These are phyloP conservation scores for Matsumurasca onukii DNA, from an alignment of 1,140 invertebrate species.

Conservation along the genomic window DNA sequence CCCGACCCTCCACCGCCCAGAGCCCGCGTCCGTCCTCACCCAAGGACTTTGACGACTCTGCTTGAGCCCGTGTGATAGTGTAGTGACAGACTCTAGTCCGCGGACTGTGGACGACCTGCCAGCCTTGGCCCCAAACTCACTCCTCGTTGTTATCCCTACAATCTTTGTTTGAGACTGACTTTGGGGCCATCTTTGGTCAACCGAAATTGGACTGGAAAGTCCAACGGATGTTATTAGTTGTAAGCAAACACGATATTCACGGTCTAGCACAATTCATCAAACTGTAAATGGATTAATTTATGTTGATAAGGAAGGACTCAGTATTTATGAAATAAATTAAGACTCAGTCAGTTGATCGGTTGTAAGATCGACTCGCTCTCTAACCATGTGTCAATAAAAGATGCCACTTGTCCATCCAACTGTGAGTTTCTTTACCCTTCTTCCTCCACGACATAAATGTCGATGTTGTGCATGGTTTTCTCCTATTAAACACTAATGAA, in stretches of 20 bases:
- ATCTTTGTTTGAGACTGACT: background rate
- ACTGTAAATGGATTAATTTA: slow-evolving; percentile 1
- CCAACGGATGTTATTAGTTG: background rate
- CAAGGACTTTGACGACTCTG: slow-evolving; percentile 28
- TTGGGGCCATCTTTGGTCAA: background rate
- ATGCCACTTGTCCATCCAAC: slow-evolving; percentile 1
- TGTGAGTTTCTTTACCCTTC: background rate
- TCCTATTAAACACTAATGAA: background rate
- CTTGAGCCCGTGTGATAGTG: background rate
- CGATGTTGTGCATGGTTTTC: slow-evolving; percentile 5
- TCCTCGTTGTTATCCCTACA: background rate
- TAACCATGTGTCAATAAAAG: slow-evolving; percentile 29
- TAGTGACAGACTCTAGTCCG: background rate
- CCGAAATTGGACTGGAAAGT: background rate
- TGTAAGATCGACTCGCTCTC: slow-evolving; percentile 21
- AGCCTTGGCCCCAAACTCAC: background rate
- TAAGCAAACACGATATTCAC: background rate
- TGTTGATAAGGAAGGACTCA: background rate
- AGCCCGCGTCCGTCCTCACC: slow-evolving; percentile 42
- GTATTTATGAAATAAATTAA: background rate
- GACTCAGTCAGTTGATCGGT: slow-evolving; percentile 1
- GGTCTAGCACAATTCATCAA: background rate
- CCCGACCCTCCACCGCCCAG: slow-evolving; percentile 50
- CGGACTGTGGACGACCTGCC: background rate
- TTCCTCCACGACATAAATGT: background rate